phyloP scores from a whole-genome alignment of 2,797 vertebrate genomes.

The Phaenicophaeus curvirostris region DNA sequence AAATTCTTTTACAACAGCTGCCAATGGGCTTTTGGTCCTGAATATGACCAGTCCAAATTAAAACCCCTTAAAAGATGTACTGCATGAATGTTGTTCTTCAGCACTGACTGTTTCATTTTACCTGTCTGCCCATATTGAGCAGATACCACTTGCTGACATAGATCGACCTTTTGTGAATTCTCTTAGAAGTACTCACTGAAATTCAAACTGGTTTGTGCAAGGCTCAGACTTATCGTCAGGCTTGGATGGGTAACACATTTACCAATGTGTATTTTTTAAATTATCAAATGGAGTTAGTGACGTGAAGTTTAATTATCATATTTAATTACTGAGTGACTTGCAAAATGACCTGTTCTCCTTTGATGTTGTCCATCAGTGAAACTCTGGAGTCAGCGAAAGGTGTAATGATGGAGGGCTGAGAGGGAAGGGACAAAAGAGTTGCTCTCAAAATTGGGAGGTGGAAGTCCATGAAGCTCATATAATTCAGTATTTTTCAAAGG shows the following conservation, averaged over 20 bases:
- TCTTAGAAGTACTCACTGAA: fast-evolving
- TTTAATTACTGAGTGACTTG: not conserved
- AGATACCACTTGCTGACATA: not conserved
- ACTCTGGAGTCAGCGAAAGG: not conserved
- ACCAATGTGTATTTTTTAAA: not conserved
- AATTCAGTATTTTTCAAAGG: not conserved
- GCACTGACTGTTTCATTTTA: not conserved
- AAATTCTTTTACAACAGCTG: not conserved
- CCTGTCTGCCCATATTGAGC: not conserved
- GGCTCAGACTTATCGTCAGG: not conserved
- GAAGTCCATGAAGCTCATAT: not conserved
- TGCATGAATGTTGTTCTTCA: not conserved
- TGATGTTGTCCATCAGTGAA: not conserved
- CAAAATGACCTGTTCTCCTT: not conserved
- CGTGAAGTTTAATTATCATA: not conserved
- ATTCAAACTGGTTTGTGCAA: not conserved
- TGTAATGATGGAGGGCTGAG: not conserved
- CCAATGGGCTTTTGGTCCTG: not conserved
- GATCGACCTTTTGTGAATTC: not conserved
- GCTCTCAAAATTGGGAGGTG: not conserved
- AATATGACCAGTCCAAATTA: not conserved
- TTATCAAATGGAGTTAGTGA: not conserved
- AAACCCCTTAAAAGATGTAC: not conserved
- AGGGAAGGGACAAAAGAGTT: not conserved
- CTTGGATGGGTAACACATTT: not conserved